phyloP scores from a whole-genome alignment of 53 echinoderm and acorn worm species.

The Mesocentrotus franciscanus region DNA sequence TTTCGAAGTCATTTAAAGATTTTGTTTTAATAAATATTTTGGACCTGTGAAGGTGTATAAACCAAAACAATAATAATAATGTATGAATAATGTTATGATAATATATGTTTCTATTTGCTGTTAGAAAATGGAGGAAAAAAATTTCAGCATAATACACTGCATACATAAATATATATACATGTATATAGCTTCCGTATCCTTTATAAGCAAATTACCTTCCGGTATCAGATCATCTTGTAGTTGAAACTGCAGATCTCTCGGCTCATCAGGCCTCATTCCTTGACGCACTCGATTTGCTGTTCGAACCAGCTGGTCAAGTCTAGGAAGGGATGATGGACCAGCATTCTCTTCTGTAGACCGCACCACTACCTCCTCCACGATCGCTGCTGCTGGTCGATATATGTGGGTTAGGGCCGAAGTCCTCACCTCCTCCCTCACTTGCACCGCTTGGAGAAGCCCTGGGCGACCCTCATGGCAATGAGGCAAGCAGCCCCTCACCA shows the following conservation, averaged over 20 bases:
- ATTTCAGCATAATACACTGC: no score
- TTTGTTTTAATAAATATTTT: no score
- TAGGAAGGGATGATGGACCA: slow-evolving; percentile 58
- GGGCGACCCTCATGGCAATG: slow-evolving; percentile 22
- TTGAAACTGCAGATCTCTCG: slow-evolving; percentile 60
- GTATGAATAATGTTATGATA: no score
- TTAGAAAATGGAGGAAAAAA: no score
- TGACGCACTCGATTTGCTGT: slow-evolving; percentile 64
- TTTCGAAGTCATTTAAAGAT: no score
- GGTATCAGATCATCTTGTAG: slow-evolving; percentile 65
- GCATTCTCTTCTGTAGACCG: background rate
- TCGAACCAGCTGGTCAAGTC: slow-evolving; percentile 19
- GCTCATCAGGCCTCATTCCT: slow-evolving; percentile 48
- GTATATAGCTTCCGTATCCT: background rate
- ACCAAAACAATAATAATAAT: no score
- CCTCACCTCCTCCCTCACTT: background rate
- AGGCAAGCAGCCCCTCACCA: background rate
- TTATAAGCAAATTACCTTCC: slow-evolving; percentile 57
- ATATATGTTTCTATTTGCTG: no score
- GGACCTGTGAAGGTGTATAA: no score
- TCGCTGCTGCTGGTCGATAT: background rate
- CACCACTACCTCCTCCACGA: background rate
- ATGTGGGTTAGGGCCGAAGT: background rate
- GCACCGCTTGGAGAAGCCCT: slow-evolving; percentile 6
- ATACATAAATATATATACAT: no score